A percentile compares a stretch with the other conserved stretches of the same genome.
phyloP scores from a whole-genome alignment of 2,797 vertebrate genomes.

The Pygocentrus nattereri region DNA sequence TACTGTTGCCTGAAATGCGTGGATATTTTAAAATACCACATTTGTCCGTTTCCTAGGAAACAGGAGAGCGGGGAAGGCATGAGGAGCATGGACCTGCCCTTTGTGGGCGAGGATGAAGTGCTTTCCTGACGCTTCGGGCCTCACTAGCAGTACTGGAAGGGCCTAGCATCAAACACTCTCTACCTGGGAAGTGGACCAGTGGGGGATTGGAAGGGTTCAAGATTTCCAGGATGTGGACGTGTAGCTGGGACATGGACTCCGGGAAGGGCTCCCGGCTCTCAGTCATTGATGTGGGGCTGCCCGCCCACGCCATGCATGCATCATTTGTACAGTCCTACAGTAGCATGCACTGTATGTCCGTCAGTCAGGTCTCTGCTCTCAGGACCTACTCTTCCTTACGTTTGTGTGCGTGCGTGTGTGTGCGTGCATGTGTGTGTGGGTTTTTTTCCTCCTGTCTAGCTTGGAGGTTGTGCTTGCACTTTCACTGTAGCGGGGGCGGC shows the following conservation, averaged over 20 bases:
- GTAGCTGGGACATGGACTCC: slow-evolving; percentile 21
- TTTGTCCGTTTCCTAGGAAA: slow-evolving; percentile 84
- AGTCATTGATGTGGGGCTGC: slow-evolving; percentile 27
- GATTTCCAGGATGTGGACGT: slow-evolving; percentile 25
- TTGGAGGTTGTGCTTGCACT: slow-evolving; percentile 52
- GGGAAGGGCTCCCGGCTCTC: not conserved
- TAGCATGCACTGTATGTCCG: slow-evolving; percentile 75
- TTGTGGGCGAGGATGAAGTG: slow-evolving; percentile 87
- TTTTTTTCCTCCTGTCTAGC: slow-evolving; percentile 40
- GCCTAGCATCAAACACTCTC: slow-evolving; percentile 52
- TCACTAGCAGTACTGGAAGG: slow-evolving; percentile 46
- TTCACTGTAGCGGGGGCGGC: slow-evolving; percentile 46
- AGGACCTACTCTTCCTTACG: slow-evolving; percentile 63
- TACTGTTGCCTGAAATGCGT: slow-evolving; percentile 28
- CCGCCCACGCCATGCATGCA: slow-evolving; percentile 58
- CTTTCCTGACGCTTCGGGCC: slow-evolving; percentile 83
- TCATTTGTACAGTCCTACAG: slow-evolving; percentile 61
- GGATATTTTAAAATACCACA: slow-evolving; percentile 46
- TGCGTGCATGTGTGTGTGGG: slow-evolving; percentile 27
- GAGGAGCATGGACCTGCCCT: slow-evolving; percentile 83
- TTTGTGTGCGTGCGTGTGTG: slow-evolving; percentile 35
- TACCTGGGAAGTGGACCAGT: slow-evolving; percentile 54
- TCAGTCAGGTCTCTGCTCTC: slow-evolving; percentile 67
- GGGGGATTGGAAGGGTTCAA: slow-evolving; percentile 20
- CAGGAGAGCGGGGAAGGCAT: slow-evolving; percentile 88